Percentiles rank a stretch among this genome's conserved stretches.
phyloP scores from a whole-genome alignment of 2,113 vertebrate genomes.

The Phrynocephalus versicolor region DNA sequence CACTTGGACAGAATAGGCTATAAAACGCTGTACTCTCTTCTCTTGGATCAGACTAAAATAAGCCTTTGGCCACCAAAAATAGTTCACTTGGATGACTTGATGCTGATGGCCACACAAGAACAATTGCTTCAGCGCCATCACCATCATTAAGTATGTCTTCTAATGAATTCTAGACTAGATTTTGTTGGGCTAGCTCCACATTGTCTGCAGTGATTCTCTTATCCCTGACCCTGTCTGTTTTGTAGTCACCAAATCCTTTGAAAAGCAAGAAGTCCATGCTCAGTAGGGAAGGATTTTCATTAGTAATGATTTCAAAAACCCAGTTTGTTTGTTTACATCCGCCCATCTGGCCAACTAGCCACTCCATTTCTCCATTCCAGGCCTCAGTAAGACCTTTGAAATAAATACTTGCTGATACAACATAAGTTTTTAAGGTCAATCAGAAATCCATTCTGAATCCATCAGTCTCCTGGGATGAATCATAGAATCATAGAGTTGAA shows the following conservation, averaged over 20 bases:
- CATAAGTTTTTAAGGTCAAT: neutral
- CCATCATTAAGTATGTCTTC: neutral
- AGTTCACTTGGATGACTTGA: neutral
- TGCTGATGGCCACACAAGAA: neutral
- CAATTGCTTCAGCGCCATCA: neutral
- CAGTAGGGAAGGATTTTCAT: neutral
- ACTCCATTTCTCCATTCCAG: neutral
- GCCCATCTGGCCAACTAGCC: too few species aligned
- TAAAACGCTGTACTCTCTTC: neutral
- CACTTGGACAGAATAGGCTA: neutral
- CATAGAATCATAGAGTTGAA: too few species aligned
- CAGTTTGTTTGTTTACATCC: too few species aligned
- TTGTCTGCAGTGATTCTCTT: neutral
- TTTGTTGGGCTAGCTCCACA: neutral
- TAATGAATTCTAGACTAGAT: neutral
- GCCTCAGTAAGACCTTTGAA: neutral
- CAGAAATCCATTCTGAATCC: neutral
- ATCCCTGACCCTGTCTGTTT: neutral
- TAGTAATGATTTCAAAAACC: too few species aligned
- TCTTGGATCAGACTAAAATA: neutral
- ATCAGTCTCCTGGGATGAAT: neutral
- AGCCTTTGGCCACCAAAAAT: neutral
- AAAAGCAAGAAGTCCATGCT: neutral
- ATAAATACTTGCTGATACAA: neutral
- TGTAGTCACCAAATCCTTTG: neutral